Base-by-base conservation (phyloP, 2,797 vertebrate species). In the Mastacembelus armatus region DNA sequence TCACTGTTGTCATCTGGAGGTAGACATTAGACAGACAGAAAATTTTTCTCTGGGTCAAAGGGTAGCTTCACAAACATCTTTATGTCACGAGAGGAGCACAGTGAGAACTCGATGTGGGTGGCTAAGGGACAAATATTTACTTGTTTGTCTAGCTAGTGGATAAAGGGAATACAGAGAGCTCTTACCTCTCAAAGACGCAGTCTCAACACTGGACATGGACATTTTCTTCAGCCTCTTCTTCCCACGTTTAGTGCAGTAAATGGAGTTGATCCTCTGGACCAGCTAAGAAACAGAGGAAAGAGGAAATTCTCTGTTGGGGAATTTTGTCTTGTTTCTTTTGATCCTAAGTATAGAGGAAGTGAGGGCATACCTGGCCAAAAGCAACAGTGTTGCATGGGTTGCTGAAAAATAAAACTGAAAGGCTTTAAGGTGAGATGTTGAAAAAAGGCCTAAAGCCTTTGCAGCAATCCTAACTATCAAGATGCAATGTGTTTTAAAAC, bases 261-360 rank as follows among this genome's bases (percentile, higher is more conserved):
- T 99, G 71, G 96, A 96, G 92, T 99, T 99, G 88, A 99, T 99
- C 93, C 97, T 96, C 91, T 97, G 97, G 73, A 99, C 98, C 87
- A 98, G 94, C 98, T 99, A 90, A n/a, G 54, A 86, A 88, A 85
- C 83, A 79, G 80, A 77, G 32, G 29, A 45, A 45, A 66, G 71
- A 77, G 65, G 50, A 82, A 78, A 70, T 56, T 67, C 50, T 80
- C 67, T 77, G 32, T 52, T 54, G 18, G 58, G 33, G 12, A n/a
- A 61, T 75, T 63, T 49, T 59, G 39, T 67, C 63, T 56, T 61
- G 63, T 47, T 80, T 74, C 77, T 74, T 84, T 84, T 80, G 55
- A 85, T 77, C 40, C 18, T 43, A 47, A 76, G 51, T 72, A 51
- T 59, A 77, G 61, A 71, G 48, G 52, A 78, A 66, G 66, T 71